Evolutionary conservation across 2,113 vertebrate genomes (phyloP).

Genomic region (Hemicordylus capensis): DNA sequence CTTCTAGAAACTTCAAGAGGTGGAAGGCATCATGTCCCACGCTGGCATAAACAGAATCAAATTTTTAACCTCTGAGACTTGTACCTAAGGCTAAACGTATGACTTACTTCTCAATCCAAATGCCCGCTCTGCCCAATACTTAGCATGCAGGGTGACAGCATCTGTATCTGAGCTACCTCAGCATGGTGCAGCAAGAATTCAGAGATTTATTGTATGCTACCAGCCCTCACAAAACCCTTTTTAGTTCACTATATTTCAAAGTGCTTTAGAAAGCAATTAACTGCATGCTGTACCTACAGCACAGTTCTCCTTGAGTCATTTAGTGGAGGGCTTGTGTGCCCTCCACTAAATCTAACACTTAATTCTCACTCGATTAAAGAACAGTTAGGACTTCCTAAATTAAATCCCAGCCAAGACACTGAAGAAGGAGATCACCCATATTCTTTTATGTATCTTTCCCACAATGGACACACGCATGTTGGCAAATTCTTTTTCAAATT

Average conservation of each 20-base stretch:
- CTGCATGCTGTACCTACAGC: constrained; percentile 59
- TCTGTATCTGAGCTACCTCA: constrained; percentile 61
- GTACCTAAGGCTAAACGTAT: constrained; percentile 58
- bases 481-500: not conserved
- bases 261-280: constrained; percentile 36
- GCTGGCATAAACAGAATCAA: constrained; percentile 52
- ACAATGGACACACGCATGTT: not conserved
- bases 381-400: constrained; percentile 5
- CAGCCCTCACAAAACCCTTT: constrained; percentile 58
- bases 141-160: constrained; percentile 46
- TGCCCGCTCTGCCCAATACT: constrained; percentile 36
- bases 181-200: constrained; percentile 58
- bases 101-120: constrained; percentile 58
- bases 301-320: constrained; percentile 41
- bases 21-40: constrained; percentile 14
- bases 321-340: constrained; percentile 2
- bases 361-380: constrained; percentile 30
- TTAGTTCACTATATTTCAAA: constrained; percentile 47
- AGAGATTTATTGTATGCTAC: constrained; percentile 63
- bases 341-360: constrained; percentile 15
- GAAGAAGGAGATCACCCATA: not conserved
- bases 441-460: not conserved
- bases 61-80: constrained; percentile 63
- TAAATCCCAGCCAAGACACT: constrained; percentile 8
- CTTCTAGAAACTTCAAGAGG: not conserved